Base-by-base conservation (phyloP, 2,113 vertebrate species). In the Equus przewalskii region DNA sequence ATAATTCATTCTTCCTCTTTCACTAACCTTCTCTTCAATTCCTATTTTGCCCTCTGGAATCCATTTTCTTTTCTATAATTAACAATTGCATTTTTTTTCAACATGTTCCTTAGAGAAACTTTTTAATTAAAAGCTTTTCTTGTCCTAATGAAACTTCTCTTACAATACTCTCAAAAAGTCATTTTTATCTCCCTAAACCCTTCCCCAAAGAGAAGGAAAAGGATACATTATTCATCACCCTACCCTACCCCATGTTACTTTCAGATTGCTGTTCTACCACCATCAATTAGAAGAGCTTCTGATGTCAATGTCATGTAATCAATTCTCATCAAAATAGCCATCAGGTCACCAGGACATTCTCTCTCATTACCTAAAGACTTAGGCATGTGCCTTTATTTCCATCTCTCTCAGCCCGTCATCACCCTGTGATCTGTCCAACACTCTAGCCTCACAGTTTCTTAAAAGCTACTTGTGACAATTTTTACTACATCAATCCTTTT, bases 171-270 rank as follows among this genome's bases (percentile, higher is more conserved):
- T 73, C 64, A 62, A 22, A 81, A 73, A 86, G 16, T 93, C 41
- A 73, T 91, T 94, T 91, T 91, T 87, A 80, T 36, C 76, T 96
- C 36, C 70, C 46, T 80, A 56, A 90, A 79, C 49, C 26, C n/a
- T 91, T 56, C 65, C 41, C 91, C 49, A 81, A 58, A 83, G 28
- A 28, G 36, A 79, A 69, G 21, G 60, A 69, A 80, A 86, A 72
- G 14, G 30, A 87, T 76, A 5, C 11, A 46, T 62, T 76, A 83
- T 62, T 82, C 21, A 62, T 28, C 51, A 67, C 21, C 80, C 12
- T 81, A 82, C 6, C 28, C 30, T 22, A 82, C 15, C 19, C 62
- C 10, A 78, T 24, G n/a, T 83, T 76, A 69, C 69, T 70, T 83
- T 72, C 54, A 54, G 15, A 56, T 12, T 85, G n/a, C 33, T 64